Percentiles rank a stretch among this genome's conserved stretches.
Conservation (phyloP, 2,888 invertebrate genomes). For the Arge pagana region DNA sequence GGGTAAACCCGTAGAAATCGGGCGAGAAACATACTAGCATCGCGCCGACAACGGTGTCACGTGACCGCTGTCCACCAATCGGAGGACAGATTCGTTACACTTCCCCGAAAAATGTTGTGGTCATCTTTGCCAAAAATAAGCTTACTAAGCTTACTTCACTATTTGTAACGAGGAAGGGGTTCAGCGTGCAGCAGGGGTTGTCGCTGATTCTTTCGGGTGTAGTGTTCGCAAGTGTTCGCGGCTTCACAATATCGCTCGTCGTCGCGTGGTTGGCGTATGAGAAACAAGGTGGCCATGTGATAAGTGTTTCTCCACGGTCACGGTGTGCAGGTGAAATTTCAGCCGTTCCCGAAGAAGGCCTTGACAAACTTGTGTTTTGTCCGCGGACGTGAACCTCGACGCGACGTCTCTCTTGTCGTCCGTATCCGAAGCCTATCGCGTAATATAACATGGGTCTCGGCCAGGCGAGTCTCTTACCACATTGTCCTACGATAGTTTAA, state of each 20-base stretch:
- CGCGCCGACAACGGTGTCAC: slow-evolving; percentile 20
- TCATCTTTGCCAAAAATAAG: slow-evolving; percentile 40
- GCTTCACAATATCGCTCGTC: slow-evolving; percentile 4
- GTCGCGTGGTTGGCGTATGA: background rate
- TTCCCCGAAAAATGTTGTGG: slow-evolving; percentile 38
- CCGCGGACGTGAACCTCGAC: too few species aligned
- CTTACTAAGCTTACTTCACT: slow-evolving; percentile 22
- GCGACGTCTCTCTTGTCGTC: too few species aligned
- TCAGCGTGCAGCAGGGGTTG: too few species aligned
- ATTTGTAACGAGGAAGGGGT: slow-evolving; percentile 20
- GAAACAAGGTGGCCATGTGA: background rate
- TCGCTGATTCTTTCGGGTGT: too few species aligned
- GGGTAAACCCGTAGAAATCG: background rate
- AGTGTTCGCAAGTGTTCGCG: slow-evolving; percentile 2
- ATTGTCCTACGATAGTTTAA: slow-evolving; percentile 49
- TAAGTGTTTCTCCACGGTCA: background rate
- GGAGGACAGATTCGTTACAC: slow-evolving; percentile 32
- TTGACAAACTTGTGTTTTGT: slow-evolving; percentile 14
- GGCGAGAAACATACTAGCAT: too few species aligned
- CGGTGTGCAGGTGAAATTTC: too few species aligned
- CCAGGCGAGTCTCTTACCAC: slow-evolving; percentile 35
- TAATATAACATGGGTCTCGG: slow-evolving; percentile 32
- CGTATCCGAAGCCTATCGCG: background rate
- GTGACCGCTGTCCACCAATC: slow-evolving; percentile 31
- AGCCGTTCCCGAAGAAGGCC: slow-evolving; percentile 1